Conservation (phyloP, 2,888 invertebrate species). For the Drosophila leonis region DNA sequence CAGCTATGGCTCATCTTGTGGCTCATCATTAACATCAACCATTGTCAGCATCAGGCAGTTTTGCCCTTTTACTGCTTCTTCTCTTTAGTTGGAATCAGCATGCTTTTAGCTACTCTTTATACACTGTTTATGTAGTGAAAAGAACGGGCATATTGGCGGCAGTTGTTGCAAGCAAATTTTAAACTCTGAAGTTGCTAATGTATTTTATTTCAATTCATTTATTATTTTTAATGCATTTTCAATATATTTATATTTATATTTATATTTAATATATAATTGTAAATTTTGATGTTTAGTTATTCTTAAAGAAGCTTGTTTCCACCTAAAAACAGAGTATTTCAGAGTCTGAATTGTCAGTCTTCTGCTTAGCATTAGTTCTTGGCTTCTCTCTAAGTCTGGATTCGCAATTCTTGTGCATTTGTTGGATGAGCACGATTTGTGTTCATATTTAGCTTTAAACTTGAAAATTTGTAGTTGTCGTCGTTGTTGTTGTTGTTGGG, state of each 20-base stretch:
- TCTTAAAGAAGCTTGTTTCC: neutral
- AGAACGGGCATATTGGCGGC: slow-evolving; percentile 8
- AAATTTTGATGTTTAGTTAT: neutral
- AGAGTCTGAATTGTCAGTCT: neutral
- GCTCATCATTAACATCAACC: slow-evolving; percentile 30
- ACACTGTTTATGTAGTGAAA: neutral
- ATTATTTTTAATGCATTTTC: neutral
- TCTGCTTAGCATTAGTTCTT: neutral
- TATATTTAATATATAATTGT: neutral
- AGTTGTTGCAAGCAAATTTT: neutral
- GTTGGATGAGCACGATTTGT: slow-evolving; percentile 56
- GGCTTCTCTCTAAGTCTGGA: neutral
- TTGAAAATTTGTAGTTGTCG: slow-evolving; percentile 63
- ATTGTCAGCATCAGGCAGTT: slow-evolving; percentile 28
- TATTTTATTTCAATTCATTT: neutral
- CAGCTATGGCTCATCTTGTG: slow-evolving; percentile 9
- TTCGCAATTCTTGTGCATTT: slow-evolving; percentile 16
- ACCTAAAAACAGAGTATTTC: slow-evolving; percentile 8
- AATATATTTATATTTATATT: neutral
- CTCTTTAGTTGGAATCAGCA: slow-evolving; percentile 4
- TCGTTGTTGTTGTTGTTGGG: slow-evolving; percentile 4
- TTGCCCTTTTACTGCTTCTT: slow-evolving; percentile 45
- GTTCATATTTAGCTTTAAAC: slow-evolving; percentile 66
- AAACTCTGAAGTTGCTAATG: neutral
- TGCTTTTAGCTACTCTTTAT: slow-evolving; percentile 20